These are phyloP conservation scores for Tenthredo mesomela DNA, from an alignment of 2,888 invertebrate species.

Conservation along the genomic window DNA sequence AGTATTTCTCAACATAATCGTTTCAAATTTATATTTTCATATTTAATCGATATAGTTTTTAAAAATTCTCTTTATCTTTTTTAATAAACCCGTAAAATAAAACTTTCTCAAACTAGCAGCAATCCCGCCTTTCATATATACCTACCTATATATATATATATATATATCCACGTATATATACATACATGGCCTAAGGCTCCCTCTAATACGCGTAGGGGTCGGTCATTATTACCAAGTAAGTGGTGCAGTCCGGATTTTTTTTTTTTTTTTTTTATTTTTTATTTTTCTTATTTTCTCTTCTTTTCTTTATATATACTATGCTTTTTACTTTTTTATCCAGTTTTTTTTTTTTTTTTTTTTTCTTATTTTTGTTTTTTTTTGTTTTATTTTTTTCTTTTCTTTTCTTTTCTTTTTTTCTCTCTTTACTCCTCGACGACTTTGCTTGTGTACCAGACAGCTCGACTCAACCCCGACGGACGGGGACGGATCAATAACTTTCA, in stretches of 20 bases:
- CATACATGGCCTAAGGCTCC: conserved; percentile 1
- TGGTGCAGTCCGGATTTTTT: conserved; percentile 73
- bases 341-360: neutral
- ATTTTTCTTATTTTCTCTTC: too few species aligned
- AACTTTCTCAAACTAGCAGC: neutral
- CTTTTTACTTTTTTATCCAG: neutral
- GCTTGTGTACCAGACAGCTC: conserved; percentile 56
- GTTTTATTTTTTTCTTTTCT: neutral
- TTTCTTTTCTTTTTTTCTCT: conserved; percentile 27
- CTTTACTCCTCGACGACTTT: conserved; percentile 55
- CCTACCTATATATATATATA: neutral
- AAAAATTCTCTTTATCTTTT: neutral
- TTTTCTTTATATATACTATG: conserved; percentile 60
- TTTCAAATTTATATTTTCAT: too few species aligned
- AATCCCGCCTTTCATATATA: neutral
- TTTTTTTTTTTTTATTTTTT: too few species aligned
- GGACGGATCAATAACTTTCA: conserved; percentile 71
- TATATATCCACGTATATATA: neutral
- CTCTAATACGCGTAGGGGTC: conserved; percentile 42
- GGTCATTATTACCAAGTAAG: conserved; percentile 76
- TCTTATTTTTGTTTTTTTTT: neutral
- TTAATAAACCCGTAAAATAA: neutral
- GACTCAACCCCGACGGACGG: conserved; percentile 62
- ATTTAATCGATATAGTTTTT: neutral
- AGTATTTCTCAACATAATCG: neutral